Evolutionary conservation across 2,797 vertebrate genomes (phyloP).

Genomic region (Neosilurus hyrtlii): DNA sequence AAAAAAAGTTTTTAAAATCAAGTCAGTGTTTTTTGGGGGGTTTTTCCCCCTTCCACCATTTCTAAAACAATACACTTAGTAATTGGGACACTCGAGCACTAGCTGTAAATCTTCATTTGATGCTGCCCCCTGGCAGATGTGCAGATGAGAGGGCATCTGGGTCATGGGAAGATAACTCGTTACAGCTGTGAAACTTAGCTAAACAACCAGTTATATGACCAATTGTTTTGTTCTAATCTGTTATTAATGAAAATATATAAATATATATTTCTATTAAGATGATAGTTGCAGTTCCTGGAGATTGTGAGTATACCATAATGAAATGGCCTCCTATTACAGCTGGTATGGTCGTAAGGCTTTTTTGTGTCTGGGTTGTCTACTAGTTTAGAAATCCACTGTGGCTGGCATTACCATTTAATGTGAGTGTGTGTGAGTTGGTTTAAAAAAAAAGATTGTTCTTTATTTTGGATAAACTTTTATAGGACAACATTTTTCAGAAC

Average conservation of each 20-base stretch:
- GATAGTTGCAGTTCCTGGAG: background rate
- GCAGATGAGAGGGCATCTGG: constrained; percentile 15
- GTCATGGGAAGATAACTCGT: background rate
- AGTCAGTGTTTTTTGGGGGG: background rate
- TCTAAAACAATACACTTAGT: constrained; percentile 9
- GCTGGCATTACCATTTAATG: background rate
- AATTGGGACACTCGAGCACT: background rate
- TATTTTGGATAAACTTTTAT: constrained; percentile 46
- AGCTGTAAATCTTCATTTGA: constrained; percentile 23
- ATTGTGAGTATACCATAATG: background rate
- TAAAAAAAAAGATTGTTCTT: background rate
- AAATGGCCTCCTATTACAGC: background rate
- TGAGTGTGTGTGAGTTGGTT: background rate
- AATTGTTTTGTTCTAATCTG: background rate
- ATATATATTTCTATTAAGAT: background rate
- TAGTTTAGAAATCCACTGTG: background rate
- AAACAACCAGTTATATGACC: background rate
- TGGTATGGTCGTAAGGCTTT: background rate
- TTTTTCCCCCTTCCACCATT: background rate
- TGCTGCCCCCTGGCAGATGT: constrained; percentile 17
- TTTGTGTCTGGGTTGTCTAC: background rate
- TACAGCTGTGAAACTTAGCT: background rate
- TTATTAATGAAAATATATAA: background rate
- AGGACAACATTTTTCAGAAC: constrained; percentile 44
- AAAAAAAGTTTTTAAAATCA: background rate